These are phyloP conservation scores for Luidia sarsii DNA, from an alignment of 53 echinoderm and acorn worm species.

Conservation along the genomic window DNA sequence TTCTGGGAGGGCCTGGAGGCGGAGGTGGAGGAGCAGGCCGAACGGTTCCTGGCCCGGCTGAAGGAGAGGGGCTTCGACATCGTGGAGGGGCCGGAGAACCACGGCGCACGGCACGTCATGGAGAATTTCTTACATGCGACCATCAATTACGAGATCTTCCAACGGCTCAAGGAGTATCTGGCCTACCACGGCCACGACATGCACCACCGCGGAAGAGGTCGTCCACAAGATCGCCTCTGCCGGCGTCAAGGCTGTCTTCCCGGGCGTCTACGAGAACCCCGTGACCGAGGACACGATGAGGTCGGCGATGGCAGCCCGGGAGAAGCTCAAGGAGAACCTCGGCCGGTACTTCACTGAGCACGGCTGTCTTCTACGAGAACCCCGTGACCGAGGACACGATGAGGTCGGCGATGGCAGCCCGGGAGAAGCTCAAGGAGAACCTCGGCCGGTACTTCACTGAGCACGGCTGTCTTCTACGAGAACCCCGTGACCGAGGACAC, in stretches of 20 bases:
- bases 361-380: too few species aligned
- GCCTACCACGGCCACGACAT: conserved; percentile 18
- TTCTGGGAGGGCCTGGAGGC: conserved; percentile 36
- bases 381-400: too few species aligned
- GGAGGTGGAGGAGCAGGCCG: conserved; percentile 10
- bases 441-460: too few species aligned
- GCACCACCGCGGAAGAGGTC: conserved; percentile 7
- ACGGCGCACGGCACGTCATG: conserved; percentile 1
- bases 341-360: conserved; percentile 15
- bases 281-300: neutral
- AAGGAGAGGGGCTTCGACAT: conserved; percentile 10
- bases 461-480: too few species aligned
- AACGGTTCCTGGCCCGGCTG: neutral
- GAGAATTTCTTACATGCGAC: neutral
- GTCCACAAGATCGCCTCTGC: conserved; percentile 21
- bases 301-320: conserved; percentile 9
- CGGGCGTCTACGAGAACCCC: neutral
- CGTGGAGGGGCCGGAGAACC: conserved; percentile 12
- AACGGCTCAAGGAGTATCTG: conserved; percentile 23
- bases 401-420: too few species aligned
- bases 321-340: neutral
- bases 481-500: too few species aligned
- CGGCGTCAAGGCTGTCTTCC: neutral
- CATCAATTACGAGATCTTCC: conserved; percentile 3
- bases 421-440: too few species aligned